A percentile compares a stretch with the other conserved stretches of the same genome.
Conservation (phyloP, 35 echinoderm and acorn worm genomes). For the Eucidaris tribuloides region DNA sequence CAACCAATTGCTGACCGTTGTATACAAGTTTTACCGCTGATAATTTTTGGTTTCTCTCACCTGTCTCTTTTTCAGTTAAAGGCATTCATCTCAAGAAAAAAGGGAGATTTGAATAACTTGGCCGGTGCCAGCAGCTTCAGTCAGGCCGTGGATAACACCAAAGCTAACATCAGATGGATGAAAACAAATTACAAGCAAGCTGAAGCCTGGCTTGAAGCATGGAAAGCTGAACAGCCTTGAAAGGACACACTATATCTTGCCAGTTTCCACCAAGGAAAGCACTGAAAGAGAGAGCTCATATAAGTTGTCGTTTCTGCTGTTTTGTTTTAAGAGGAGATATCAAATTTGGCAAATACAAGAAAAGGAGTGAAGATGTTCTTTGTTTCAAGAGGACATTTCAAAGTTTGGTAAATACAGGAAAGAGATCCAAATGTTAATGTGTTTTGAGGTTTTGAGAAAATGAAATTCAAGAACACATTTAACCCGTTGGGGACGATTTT, state of each 20-base stretch:
- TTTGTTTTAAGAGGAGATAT: too few species aligned
- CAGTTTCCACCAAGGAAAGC: not conserved
- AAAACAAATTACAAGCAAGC: constrained; percentile 45
- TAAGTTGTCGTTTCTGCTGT: too few species aligned
- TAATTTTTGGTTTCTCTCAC: not conserved
- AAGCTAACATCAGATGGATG: constrained; percentile 58
- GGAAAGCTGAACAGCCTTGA: not conserved
- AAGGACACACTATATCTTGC: too few species aligned
- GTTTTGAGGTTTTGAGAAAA: too few species aligned
- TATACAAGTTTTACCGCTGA: not conserved
- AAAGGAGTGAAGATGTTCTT: too few species aligned
- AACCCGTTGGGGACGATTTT: too few species aligned
- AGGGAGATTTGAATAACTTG: not conserved
- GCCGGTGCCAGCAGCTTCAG: constrained; percentile 35
- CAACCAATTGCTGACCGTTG: not conserved
- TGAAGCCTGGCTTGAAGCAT: constrained; percentile 39
- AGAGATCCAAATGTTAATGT: too few species aligned
- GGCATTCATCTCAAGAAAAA: constrained; percentile 25
- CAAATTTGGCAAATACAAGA: too few species aligned
- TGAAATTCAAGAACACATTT: too few species aligned
- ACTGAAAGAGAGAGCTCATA: too few species aligned
- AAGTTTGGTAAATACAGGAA: too few species aligned
- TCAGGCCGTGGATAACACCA: constrained; percentile 46
- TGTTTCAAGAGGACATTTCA: too few species aligned
- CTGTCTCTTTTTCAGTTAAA: not conserved